Evolutionary conservation across 1,140 invertebrate species (phyloP).

Genomic region (Micrasema longulum): DNA sequence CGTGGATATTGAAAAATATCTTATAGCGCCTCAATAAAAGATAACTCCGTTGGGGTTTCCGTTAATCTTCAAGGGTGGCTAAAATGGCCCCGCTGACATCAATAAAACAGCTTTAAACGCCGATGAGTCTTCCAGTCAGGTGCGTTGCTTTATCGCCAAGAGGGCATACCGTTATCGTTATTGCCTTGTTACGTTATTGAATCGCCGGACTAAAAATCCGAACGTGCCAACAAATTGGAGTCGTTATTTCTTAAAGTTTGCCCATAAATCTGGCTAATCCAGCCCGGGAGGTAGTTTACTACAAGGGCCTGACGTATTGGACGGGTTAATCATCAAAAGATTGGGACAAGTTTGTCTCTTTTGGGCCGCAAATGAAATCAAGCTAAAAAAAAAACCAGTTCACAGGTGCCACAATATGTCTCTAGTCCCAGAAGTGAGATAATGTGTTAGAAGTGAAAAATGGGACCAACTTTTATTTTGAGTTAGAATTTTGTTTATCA

Average conservation of each 20-base stretch:
- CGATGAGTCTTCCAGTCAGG: constrained; percentile 52
- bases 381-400: constrained; percentile 13
- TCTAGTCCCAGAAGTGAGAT: background rate
- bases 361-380: constrained; percentile 12
- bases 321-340: constrained; percentile 31
- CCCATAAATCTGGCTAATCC: constrained; percentile 41
- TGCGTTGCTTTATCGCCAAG: constrained; percentile 50
- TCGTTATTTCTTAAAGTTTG: constrained; percentile 39
- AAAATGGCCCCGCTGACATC: constrained; percentile 50
- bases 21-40: background rate
- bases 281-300: constrained; percentile 4
- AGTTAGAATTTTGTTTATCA: no score
- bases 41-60: background rate
- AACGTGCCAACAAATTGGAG: constrained; percentile 51
- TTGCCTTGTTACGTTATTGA: constrained; percentile 43
- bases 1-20: background rate
- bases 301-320: constrained; percentile 31
- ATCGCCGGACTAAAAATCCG: constrained; percentile 48
- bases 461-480: background rate
- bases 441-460: background rate
- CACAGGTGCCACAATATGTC: constrained; percentile 17
- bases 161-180: constrained; percentile 39
- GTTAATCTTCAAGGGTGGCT: constrained; percentile 26
- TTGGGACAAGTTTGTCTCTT: constrained; percentile 38
- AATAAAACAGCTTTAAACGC: constrained; percentile 50